These are phyloP conservation scores for Neria commutata DNA, from an alignment of 2,888 invertebrate genomes.

Conservation along the genomic window DNA sequence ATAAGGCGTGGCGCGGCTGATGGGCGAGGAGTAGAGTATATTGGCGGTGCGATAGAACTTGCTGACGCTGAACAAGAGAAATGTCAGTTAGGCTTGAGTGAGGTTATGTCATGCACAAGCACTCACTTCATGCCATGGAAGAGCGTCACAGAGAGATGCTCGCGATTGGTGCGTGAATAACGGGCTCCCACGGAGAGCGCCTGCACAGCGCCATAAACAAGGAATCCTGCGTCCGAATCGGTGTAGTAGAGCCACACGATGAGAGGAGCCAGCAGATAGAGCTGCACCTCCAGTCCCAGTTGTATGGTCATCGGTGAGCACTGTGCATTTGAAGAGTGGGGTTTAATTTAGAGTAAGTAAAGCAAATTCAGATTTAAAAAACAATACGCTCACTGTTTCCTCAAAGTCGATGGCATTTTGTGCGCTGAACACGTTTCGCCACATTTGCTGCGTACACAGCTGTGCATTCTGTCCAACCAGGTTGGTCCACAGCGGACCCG, in stretches of 20 bases:
- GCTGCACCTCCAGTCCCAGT: conserved; percentile 75
- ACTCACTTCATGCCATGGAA: conserved; percentile 74
- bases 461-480: conserved; percentile 69
- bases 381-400: conserved; percentile 74
- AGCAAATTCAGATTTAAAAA: neutral
- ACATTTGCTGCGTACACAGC: conserved; percentile 70
- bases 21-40: conserved; percentile 67
- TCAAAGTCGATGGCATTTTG: conserved; percentile 74
- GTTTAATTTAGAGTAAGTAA: neutral
- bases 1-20: conserved; percentile 72
- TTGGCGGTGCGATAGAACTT: conserved; percentile 74
- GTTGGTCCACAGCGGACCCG: conserved; percentile 73
- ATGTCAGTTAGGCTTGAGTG: neutral
- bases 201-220: conserved; percentile 66
- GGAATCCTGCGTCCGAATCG: conserved; percentile 65
- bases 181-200: conserved; percentile 69
- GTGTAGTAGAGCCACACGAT: conserved; percentile 70
- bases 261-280: conserved; percentile 70
- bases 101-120: neutral
- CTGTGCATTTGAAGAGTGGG: conserved; percentile 59
- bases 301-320: conserved; percentile 80
- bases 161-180: conserved; percentile 67
- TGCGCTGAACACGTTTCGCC: conserved; percentile 72
- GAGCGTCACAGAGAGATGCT: conserved; percentile 69
- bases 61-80: conserved; percentile 66